phyloP scores from a whole-genome alignment of 2,797 vertebrate genomes.

The Helarctos malayanus region DNA sequence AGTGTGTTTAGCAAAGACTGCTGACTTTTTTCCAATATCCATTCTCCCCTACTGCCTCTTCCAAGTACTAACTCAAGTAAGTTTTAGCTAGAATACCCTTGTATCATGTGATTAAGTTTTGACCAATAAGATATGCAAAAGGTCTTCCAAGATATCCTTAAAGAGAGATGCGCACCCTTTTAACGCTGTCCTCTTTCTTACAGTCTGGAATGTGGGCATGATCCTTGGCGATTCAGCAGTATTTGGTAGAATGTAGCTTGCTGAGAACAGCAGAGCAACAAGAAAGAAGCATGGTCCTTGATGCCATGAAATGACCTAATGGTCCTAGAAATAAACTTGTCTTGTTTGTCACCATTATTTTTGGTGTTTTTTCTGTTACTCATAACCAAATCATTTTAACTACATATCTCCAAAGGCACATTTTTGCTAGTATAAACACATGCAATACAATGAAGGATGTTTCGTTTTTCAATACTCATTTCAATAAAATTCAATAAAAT shows the following conservation, averaged over 20 bases:
- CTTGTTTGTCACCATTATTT: not conserved
- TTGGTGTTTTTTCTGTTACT: not conserved
- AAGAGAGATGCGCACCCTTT: not conserved
- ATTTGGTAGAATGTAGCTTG: not conserved
- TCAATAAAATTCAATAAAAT: not conserved
- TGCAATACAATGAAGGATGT: not conserved
- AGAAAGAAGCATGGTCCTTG: not conserved
- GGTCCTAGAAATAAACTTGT: not conserved
- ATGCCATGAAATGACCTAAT: not conserved
- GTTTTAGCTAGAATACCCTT: not conserved
- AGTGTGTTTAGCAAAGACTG: not conserved
- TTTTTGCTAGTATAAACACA: not conserved
- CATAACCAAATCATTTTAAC: not conserved
- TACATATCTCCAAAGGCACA: not conserved
- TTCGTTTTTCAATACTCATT: not conserved
- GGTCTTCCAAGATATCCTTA: not conserved
- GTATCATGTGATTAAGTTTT: not conserved
- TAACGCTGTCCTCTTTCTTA: not conserved
- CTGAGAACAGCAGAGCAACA: not conserved
- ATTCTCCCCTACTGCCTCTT: not conserved
- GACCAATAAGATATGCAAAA: not conserved
- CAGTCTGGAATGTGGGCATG: not conserved
- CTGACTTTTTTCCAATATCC: not conserved
- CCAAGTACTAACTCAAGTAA: not conserved
- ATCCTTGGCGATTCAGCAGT: too few species aligned